phyloP scores from a whole-genome alignment of 1,140 invertebrate genomes.

The Frieseomelitta varia region DNA sequence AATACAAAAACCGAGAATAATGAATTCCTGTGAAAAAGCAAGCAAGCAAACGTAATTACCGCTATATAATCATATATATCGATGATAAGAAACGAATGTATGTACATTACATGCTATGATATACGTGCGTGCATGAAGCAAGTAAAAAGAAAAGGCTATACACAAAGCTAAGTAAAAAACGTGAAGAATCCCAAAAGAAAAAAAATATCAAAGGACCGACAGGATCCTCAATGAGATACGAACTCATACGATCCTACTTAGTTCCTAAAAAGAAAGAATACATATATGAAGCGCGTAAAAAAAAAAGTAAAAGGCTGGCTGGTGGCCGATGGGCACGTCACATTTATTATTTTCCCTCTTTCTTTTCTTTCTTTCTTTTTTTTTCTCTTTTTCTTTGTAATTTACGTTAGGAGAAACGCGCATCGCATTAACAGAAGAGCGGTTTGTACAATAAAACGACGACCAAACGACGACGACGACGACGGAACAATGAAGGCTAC shows the following conservation, averaged over 20 bases:
- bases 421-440: slow-evolving; percentile 16
- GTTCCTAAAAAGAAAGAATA: slow-evolving; percentile 38
- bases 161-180: not conserved
- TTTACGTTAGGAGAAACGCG: slow-evolving; percentile 32
- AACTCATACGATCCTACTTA: slow-evolving; percentile 15
- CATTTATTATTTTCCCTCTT: slow-evolving; percentile 50
- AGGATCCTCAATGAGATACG: slow-evolving; percentile 8
- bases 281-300: slow-evolving; percentile 50
- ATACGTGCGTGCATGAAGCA: slow-evolving; percentile 50
- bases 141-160: slow-evolving; percentile 1
- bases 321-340: slow-evolving; percentile 65
- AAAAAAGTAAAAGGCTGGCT: slow-evolving; percentile 67
- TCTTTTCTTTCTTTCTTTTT: slow-evolving; percentile 2
- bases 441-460: slow-evolving; percentile 40
- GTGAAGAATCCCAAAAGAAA: slow-evolving; percentile 10
- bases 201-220: slow-evolving; percentile 2
- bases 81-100: not conserved
- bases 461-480: slow-evolving; percentile 49
- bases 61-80: not conserved
- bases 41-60: not conserved
- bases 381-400: not conserved
- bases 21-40: slow-evolving; percentile 17
- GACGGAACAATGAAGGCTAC: slow-evolving; percentile 61
- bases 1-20: not conserved
- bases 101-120: slow-evolving; percentile 45